Percentiles rank a stretch among this genome's conserved stretches.
These are phyloP conservation scores for Drosophila nr. fundita DNA, from an alignment of 2,888 invertebrate species.

Conservation along the genomic window DNA sequence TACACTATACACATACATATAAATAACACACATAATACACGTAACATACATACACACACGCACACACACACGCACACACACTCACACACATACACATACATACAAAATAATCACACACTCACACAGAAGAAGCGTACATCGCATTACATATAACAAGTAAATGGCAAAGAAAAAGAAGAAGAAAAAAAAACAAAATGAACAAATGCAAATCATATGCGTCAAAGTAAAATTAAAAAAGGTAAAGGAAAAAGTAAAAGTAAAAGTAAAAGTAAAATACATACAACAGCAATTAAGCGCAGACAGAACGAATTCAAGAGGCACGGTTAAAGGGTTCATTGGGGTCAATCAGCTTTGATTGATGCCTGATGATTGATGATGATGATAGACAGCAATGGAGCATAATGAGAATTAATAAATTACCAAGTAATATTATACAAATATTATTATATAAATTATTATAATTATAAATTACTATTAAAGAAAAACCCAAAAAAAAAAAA, in stretches of 20 bases:
- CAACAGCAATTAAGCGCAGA: conserved; percentile 39
- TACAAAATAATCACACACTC: conserved; percentile 22
- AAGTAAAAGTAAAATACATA: conserved; percentile 48
- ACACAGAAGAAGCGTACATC: conserved; percentile 37
- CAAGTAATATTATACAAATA: conserved; percentile 80
- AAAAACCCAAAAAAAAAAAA: conserved; percentile 54
- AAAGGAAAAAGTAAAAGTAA: conserved; percentile 46
- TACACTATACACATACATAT: conserved; percentile 17
- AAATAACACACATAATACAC: conserved; percentile 14
- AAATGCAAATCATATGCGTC: conserved; percentile 72
- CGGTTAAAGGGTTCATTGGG: conserved; percentile 30
- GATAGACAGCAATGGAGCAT: conserved; percentile 34
- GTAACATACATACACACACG: conserved; percentile 17
- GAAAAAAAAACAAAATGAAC: conserved; percentile 23
- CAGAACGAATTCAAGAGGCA: conserved; percentile 34
- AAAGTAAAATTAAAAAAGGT: conserved; percentile 52
- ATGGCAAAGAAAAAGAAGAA: conserved; percentile 44
- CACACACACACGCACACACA: conserved; percentile 29
- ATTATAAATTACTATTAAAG: conserved; percentile 76
- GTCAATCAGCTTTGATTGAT: conserved; percentile 40
- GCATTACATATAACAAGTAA: conserved; percentile 65
- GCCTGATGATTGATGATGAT: conserved; percentile 13
- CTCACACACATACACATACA: conserved; percentile 24
- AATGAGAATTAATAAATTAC: conserved; percentile 77
- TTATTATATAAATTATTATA: conserved; percentile 81